Evolutionary conservation across 2,797 vertebrate species (phyloP), one percentile per base, ranked within the genome.

Genomic region (Helarctos malayanus): DNA sequence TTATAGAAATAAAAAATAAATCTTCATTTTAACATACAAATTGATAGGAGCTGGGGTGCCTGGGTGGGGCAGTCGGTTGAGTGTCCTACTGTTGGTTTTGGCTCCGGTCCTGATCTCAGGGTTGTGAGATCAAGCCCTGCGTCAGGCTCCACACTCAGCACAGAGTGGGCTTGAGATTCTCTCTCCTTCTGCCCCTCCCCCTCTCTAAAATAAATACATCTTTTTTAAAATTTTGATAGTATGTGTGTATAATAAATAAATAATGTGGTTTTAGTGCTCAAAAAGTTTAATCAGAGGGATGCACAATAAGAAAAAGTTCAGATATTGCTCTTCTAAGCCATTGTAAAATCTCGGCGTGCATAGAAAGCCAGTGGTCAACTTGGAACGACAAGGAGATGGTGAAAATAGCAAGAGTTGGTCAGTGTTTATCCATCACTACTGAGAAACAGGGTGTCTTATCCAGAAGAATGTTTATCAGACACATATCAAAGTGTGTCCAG

Each of bases 21-120:
- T 76, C 32, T 78, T 82, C 38, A 84, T 88, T 94, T 80, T 82
- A 65, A 89, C 29, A 13, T 71, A 61, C 10, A 94, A 93, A 86
- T 83, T 68, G 21, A 49, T 84, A 61, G 21, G 32, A 35, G 41
- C 35, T 68, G 65, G 8, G 8, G 65, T 1, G 1, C n/a, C n/a
- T 68, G 9, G 8, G 65, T 35, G n/a, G 18, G 9, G 2, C n/a
- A 35, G n/a, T 35, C 15, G 5, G 63, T 68, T 68, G 63, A 68
- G 16, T 11, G 18, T 35, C 18, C 65, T 68, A 35, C 65, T 21
- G 18, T 68, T 68, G 65, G n/a, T n/a, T 68, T 68, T 68, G n/a
- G 18, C 65, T 21, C 18, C 21, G n/a, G 8, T 68, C 18, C 0
- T 21, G 65, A 19, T 68, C 9, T 68, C 65, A 68, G n/a, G n/a